Conservation (phyloP, 2,888 invertebrate genomes). For the Calliphora vomitoria region DNA sequence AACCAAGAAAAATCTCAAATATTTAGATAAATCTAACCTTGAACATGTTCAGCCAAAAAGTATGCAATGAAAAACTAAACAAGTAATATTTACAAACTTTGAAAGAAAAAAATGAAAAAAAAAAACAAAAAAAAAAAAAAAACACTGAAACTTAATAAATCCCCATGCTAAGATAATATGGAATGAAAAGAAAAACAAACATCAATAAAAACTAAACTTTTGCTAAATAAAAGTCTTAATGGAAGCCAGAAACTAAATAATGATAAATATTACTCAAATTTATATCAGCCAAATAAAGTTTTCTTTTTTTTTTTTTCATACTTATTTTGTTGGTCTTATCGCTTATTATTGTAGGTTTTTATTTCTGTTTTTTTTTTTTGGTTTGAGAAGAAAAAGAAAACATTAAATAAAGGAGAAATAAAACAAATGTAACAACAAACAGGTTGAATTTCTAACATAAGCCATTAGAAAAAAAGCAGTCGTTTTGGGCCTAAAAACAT, state of each 20-base stretch:
- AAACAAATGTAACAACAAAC: neutral
- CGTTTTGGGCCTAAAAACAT: neutral
- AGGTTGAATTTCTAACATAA: constrained; percentile 19
- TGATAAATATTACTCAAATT: neutral
- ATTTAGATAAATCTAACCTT: too few relatives aligned
- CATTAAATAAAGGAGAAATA: too few relatives aligned
- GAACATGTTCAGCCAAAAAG: too few relatives aligned
- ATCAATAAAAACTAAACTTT: neutral
- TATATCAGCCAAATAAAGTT: neutral
- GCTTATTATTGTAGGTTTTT: neutral
- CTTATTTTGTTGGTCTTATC: neutral
- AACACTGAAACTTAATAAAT: constrained; percentile 1
- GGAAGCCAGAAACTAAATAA: neutral
- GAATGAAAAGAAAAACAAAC: neutral
- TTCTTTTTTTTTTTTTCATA: neutral
- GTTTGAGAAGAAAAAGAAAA: neutral
- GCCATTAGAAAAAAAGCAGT: constrained; percentile 2
- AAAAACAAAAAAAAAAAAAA: neutral
- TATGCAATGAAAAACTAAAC: too few relatives aligned
- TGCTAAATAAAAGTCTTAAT: neutral
- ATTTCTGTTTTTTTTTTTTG: neutral
- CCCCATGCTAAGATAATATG: neutral
- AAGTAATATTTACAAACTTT: neutral
- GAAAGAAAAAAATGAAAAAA: neutral
- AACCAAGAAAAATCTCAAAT: too few relatives aligned